Base-by-base conservation (phyloP, 2,888 invertebrate species). In the Vesta saturnalis region DNA sequence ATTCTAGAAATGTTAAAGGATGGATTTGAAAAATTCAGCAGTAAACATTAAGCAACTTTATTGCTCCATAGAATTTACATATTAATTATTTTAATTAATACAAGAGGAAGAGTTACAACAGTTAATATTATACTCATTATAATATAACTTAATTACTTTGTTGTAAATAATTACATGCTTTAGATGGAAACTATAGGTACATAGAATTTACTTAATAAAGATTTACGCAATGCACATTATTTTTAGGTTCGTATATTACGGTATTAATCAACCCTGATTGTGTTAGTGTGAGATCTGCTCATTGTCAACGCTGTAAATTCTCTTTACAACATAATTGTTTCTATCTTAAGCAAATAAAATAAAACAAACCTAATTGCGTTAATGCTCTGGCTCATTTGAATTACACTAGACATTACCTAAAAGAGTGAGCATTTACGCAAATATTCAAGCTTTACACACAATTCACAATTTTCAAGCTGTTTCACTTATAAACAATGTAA, bases 11-110 rank as follows among this genome's bases (percentile, higher is more conserved):
- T 57, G 23, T 60, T 46, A 35, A 62, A 22, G 43, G 22, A 52
- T 22, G 49, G 59, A 54, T 62, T 56, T 30, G 52, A 55, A 43
- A 46, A 46, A 56, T 49, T 57, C 39, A 19, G 35, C 18, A 30
- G n/a, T 62, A 43, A 58, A 66, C 54, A 39, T 30, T 63, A 64
- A 63, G 58, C 47, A 66, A 83, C 78, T 83, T 83, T 83, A 83
- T 83, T 83, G 83, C 83, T 79, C 79, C 77, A 79, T 79, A 70
- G 64, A 65, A 43, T 66, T 69, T 69, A 69, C 69, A 69, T 55
- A 66, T 61, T 52, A 47, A 47, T 47, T 16, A 43, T n/a, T 43
- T 30, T 43, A 47, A 15, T 47, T 66, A 70, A 67, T 67, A 70
- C 67, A 67, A 61, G 70, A 60, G 59, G 58, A 66, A 65, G 55